phyloP scores from a whole-genome alignment of 2,113 vertebrate genomes.

The Cranoglanis bouderius region DNA sequence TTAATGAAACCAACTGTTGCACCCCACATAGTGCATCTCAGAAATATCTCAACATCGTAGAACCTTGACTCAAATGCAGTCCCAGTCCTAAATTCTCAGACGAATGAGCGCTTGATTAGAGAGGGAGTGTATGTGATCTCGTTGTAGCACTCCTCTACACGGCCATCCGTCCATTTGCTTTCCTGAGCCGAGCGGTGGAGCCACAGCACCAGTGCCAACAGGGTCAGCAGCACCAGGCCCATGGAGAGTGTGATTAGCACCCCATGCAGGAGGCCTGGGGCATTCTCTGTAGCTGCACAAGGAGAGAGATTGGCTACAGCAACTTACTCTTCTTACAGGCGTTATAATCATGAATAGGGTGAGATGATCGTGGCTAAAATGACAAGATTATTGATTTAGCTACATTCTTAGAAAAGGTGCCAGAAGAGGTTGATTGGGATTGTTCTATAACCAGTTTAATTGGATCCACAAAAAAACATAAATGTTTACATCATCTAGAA shows the following conservation, averaged over 20 bases:
- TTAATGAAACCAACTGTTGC: not conserved
- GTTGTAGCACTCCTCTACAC: constrained; percentile 66
- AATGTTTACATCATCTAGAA: not conserved
- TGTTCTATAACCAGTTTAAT: not conserved
- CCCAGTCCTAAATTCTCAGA: constrained; percentile 57
- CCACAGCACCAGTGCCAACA: constrained; percentile 72
- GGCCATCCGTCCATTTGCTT: constrained; percentile 57
- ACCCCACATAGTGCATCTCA: not conserved
- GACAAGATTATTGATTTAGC: not conserved
- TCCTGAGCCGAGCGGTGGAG: constrained; percentile 72
- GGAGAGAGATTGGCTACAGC: not conserved
- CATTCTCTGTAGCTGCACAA: constrained; percentile 55
- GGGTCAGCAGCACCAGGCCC: constrained; percentile 70
- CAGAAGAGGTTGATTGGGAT: not conserved
- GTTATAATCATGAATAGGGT: not conserved
- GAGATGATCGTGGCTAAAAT: not conserved
- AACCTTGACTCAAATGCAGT: not conserved
- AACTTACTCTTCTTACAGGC: not conserved
- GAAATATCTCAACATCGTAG: not conserved
- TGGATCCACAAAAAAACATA: not conserved
- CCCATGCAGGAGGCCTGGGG: constrained; percentile 71
- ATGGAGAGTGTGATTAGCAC: constrained; percentile 74
- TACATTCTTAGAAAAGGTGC: not conserved
- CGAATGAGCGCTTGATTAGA: constrained; percentile 74
- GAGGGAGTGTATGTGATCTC: constrained; percentile 70